phyloP scores from a whole-genome alignment of 2,888 invertebrate genomes.

The Eilema sororculum region DNA sequence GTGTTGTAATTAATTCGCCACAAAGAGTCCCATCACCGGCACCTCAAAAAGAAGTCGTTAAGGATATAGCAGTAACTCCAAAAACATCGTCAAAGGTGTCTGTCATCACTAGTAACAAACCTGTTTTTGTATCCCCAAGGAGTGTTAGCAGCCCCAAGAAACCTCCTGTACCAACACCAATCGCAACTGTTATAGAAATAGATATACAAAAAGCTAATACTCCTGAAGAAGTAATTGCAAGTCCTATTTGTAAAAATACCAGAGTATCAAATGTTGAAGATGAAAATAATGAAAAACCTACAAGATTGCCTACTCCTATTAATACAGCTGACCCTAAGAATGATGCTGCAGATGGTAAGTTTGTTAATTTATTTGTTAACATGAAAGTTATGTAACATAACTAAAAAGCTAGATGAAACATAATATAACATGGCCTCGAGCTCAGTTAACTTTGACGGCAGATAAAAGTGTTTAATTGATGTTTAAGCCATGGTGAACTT shows the following conservation, averaged over 20 bases:
- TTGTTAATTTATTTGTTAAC: neutral
- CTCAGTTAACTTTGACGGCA: no score
- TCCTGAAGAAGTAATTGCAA: slow-evolving; percentile 39
- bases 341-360: slow-evolving; percentile 66
- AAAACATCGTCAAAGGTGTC: slow-evolving; percentile 55
- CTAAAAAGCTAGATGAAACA: no score
- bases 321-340: slow-evolving; percentile 37
- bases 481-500: no score
- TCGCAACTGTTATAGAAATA: slow-evolving; percentile 54
- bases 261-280: slow-evolving; percentile 21
- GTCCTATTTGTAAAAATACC: slow-evolving; percentile 30
- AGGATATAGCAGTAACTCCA: slow-evolving; percentile 43
- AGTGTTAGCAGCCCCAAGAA: slow-evolving; percentile 56
- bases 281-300: slow-evolving; percentile 48
- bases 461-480: no score
- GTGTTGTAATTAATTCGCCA: slow-evolving; percentile 33
- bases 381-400: no score
- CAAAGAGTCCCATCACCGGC: slow-evolving; percentile 39
- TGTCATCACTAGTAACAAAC: slow-evolving; percentile 54
- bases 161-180: slow-evolving; percentile 52
- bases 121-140: slow-evolving; percentile 65
- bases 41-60: slow-evolving; percentile 29
- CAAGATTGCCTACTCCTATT: slow-evolving; percentile 25
- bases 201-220: slow-evolving; percentile 49
- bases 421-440: no score